Evolutionary conservation across 2,888 invertebrate genomes (phyloP), one percentile per base, ranked within the genome.

Genomic region (Sisyra terminalis): DNA sequence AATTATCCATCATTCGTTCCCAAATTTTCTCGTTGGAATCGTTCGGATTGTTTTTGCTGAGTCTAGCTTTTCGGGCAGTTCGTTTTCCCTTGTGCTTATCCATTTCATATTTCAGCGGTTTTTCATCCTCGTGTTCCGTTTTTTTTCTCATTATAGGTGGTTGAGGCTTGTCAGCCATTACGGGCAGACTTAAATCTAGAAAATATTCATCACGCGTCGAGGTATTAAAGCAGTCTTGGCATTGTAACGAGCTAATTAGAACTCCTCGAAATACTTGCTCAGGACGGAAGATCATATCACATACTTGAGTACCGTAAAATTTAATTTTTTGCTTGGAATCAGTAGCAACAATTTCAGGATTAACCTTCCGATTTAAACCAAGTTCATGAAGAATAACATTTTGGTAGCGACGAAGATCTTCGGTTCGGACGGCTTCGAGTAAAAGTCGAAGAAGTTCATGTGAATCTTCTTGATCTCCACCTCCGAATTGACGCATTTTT

Each of bases 401-500:
- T 59, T 89, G 84, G 56, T 88, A 88, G 46, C 92, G 76, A 60
- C 87, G 72, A 4, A 78, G 66, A 52, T 79, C 79, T 55, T 79
- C 80, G 6, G 76, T 75, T 49, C 78, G 75, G 49, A 94, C 84
- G 49, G 81, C 82, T 61, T 97, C 94, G 40, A 97, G 65, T 38
- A 97, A 64, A 63, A 89, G 88, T 42, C 96, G 67, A 13, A 98
- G 68, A 43, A 97, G 65, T 60, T 98, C 97, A 55, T 98, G 97
- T 0, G 96, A 80, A 59, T 98, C 97, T 56, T 98, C 97, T 56
- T 98, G 96, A 52, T 92, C 87, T 2, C 85, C 90, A 8, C 92
- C 92, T 41, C 84, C 82, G 60, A 94, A 96, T 58, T 92, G 83
- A 0, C 86, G 83, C 56, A 78, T 69, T 50, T 78, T 78, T 49